Base-by-base conservation (phyloP, 2,888 invertebrate species). In the Patella pellucida region DNA sequence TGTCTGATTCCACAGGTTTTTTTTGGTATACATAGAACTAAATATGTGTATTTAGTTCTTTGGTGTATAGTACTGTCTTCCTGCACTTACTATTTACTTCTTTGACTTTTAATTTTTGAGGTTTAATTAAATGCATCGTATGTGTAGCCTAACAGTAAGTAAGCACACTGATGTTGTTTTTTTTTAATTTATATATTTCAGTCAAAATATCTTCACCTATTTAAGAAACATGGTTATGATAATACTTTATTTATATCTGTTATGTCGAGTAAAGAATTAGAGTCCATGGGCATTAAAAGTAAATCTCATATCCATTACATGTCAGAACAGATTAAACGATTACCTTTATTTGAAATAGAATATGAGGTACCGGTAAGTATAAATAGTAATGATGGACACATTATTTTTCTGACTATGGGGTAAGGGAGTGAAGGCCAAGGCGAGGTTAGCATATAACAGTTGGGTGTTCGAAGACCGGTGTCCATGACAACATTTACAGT, bases 171-270 rank as follows among this genome's bases (percentile, higher is more conserved):
- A 71, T 2, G 68, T 76, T 12, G 0, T 50, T 23, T 27, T 4
- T 3, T 14, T 69, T 12, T 3, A 41, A 27, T 14, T 31, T 23
- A 19, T 71, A n/a, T 16, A 54, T 68, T 31, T 12, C 72, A 75
- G 78, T 67, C 27, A 16, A 51, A 73, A 23, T 82, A 81, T 68
- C 12, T 50, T 3, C 7, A 41, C 15, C 15, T 27, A 15, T 84
- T 85, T 72, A 76, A 72, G 67, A 74, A 77, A 9, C 80, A 86
- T 52, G 87, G 88, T 5, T 87, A 82, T 72, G 88, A 88, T 27
- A 84, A 83, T 77, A 87, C 88, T 1, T 79, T 83, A 31, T 83
- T 88, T n/a, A 85, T 88, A 4, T 77, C 79, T 9, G 83, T 83
- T 16, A 84, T 87, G 82, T 86, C 83, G 11, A 85, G 85, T 31